These are phyloP conservation scores for Melanaphis sacchari DNA, from an alignment of 1,140 invertebrate species.

Conservation along the genomic window DNA sequence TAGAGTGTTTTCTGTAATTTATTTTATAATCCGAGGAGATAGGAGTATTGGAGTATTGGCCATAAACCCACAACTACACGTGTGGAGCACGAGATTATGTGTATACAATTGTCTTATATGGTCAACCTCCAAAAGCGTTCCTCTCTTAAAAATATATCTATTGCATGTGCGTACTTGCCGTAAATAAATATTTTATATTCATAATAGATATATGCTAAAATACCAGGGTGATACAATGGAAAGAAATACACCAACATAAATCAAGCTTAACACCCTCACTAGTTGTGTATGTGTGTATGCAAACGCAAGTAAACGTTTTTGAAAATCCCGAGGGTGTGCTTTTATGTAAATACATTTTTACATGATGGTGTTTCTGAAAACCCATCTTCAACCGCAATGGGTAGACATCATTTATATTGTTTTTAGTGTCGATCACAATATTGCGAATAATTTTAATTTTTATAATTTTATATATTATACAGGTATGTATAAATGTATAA, in stretches of 20 bases:
- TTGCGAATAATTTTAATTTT: neutral
- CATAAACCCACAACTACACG: neutral
- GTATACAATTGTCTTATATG: slow-evolving; percentile 23
- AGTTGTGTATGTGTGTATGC: neutral
- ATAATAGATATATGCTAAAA: neutral
- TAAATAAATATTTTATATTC: slow-evolving; percentile 30
- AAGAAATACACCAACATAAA: slow-evolving; percentile 2
- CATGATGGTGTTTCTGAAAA: neutral
- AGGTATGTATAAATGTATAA: too few relatives aligned
- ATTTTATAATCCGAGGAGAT: neutral
- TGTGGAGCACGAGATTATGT: neutral
- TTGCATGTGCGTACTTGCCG: neutral
- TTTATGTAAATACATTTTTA: slow-evolving; percentile 30
- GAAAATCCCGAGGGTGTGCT: neutral
- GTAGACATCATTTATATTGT: neutral
- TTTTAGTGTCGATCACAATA: neutral
- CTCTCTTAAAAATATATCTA: neutral
- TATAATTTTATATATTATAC: neutral
- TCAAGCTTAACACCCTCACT: neutral
- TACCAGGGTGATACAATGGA: neutral
- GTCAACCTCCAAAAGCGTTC: neutral
- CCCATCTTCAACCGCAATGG: neutral
- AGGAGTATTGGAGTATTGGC: neutral
- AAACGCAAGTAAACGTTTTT: slow-evolving; percentile 38
- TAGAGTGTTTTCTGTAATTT: slow-evolving; percentile 45